Conservation (phyloP, 1,140 invertebrate species). For the Apis dorsata region DNA sequence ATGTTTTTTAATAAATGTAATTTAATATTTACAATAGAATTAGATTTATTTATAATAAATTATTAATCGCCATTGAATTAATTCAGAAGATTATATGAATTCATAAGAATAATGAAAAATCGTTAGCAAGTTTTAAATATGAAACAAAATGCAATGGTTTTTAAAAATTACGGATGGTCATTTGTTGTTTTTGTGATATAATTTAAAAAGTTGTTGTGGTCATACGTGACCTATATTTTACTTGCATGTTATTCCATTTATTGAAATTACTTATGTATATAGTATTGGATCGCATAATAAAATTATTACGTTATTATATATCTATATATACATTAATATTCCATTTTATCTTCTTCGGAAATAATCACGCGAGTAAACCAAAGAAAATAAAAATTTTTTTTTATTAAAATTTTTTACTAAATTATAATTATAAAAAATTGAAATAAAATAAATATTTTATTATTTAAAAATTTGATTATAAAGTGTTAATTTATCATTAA, state of each 20-base stretch:
- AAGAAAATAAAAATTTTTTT: background rate
- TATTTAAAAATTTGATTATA: no score
- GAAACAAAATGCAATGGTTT: background rate
- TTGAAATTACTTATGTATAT: background rate
- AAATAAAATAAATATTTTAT: no score
- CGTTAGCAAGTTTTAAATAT: background rate
- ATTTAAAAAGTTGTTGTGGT: background rate
- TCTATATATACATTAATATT: background rate
- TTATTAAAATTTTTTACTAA: background rate
- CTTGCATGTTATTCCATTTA: slow-evolving; percentile 12
- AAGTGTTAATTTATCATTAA: no score
- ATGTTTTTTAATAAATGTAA: no score
- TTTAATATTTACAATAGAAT: no score
- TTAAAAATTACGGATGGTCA: background rate
- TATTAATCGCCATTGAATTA: background rate
- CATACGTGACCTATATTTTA: slow-evolving; percentile 3
- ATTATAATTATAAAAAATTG: no score
- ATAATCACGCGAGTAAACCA: slow-evolving; percentile 2
- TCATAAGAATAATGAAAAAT: background rate
- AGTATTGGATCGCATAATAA: background rate
- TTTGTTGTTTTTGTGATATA: background rate
- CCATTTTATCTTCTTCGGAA: background rate
- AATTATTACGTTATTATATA: slow-evolving; percentile 9
- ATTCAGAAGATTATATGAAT: no score
- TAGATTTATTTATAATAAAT: no score